phyloP scores from a whole-genome alignment of 2,888 invertebrate species.

The Spatulosminthurus flaviceps region DNA sequence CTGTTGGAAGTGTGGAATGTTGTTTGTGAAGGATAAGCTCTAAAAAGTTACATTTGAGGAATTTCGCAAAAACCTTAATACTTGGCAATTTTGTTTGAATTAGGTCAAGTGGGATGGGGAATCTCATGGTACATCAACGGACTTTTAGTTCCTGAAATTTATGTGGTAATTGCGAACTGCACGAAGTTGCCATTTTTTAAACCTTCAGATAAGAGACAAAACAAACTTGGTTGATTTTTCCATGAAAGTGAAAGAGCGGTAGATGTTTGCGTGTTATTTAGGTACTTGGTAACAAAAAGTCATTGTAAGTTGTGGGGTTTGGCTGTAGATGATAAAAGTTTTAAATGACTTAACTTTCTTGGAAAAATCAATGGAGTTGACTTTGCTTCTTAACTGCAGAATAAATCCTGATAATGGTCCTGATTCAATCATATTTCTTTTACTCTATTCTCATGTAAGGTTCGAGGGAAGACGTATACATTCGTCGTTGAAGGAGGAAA shows the following conservation, averaged over 20 bases:
- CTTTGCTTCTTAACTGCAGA: neutral
- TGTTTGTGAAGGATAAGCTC: too few relatives aligned
- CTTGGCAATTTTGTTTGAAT: conserved; percentile 46
- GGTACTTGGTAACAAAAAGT: too few relatives aligned
- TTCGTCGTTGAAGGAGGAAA: conserved; percentile 81
- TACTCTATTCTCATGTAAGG: conserved; percentile 30
- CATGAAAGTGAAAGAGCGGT: too few relatives aligned
- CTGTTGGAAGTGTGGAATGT: too few relatives aligned
- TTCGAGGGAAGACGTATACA: conserved; percentile 52
- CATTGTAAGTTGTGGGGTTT: too few relatives aligned
- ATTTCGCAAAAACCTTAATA: too few relatives aligned
- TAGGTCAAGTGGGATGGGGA: conserved; percentile 92
- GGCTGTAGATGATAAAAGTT: too few relatives aligned
- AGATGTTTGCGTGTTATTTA: too few relatives aligned
- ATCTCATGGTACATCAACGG: conserved; percentile 95
- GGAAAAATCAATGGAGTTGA: neutral
- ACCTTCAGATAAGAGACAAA: neutral
- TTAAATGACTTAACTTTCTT: neutral
- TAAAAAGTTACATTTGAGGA: neutral
- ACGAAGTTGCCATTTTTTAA: conserved; percentile 8
- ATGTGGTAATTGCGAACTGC: conserved; percentile 73
- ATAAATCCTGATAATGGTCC: neutral
- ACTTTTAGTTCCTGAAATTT: conserved; percentile 86
- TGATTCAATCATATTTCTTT: neutral
- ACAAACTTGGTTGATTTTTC: too few relatives aligned